phyloP scores from a whole-genome alignment of 2,888 invertebrate species.

The Apotomis turbidana region DNA sequence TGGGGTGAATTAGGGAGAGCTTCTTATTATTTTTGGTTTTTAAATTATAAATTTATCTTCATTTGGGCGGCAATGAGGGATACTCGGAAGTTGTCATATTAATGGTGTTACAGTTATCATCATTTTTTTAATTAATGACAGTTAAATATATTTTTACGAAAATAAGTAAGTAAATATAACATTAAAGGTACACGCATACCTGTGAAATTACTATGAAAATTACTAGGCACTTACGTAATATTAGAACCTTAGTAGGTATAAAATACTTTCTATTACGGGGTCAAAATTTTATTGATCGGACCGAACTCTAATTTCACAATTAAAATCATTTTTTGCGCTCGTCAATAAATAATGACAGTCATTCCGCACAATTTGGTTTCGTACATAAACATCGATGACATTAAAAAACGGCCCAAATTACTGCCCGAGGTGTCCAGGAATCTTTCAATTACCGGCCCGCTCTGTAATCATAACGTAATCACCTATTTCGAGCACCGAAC shows the following conservation, averaged over 20 bases:
- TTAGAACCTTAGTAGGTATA: not conserved
- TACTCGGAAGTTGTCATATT: conserved; percentile 25
- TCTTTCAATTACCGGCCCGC: conserved; percentile 70
- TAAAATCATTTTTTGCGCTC: conserved; percentile 30
- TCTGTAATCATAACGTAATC: conserved; percentile 77
- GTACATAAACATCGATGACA: conserved; percentile 41
- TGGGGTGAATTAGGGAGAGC: conserved; percentile 48
- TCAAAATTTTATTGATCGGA: not conserved
- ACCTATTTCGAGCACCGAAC: conserved; percentile 63
- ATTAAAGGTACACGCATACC: not conserved
- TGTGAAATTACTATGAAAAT: not conserved
- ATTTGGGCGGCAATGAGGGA: conserved; percentile 27
- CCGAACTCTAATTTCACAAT: conserved; percentile 21
- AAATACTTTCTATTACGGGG: not conserved
- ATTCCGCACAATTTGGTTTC: conserved; percentile 31
- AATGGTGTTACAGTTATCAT: conserved; percentile 14
- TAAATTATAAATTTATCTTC: conserved; percentile 33
- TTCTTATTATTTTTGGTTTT: conserved; percentile 39
- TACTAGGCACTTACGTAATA: not conserved
- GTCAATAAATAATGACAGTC: conserved; percentile 37
- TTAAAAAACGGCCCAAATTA: conserved; percentile 39
- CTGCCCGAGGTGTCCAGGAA: conserved; percentile 51
- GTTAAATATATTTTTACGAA: not conserved
- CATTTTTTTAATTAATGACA: conserved; percentile 4
- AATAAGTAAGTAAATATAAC: too few species aligned